Percentiles rank a stretch among this genome's conserved stretches.
These are phyloP conservation scores for Lithobates sylvaticus DNA, from an alignment of 2,797 vertebrate genomes.

Conservation along the genomic window DNA sequence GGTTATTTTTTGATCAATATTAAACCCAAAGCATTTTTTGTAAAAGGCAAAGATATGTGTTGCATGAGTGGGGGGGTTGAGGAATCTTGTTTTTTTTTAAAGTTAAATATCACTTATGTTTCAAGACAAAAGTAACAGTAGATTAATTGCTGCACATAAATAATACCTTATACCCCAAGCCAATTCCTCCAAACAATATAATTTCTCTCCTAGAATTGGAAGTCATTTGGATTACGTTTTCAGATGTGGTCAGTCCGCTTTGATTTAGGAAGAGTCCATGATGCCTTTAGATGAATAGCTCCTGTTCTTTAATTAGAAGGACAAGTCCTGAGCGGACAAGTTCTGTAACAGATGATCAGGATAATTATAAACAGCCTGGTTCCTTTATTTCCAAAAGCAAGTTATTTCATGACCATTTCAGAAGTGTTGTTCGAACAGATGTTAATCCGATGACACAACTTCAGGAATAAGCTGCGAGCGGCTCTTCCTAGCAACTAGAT, in stretches of 20 bases:
- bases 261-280: neutral
- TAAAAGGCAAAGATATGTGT: too few species aligned
- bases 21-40: too few species aligned
- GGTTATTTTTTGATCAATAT: too few species aligned
- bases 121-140: too few species aligned
- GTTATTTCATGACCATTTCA: neutral
- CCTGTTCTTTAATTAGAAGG: constrained; percentile 28
- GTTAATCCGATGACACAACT: neutral
- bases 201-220: too few species aligned
- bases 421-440: neutral
- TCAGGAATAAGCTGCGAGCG: neutral
- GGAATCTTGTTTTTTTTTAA: too few species aligned
- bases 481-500: neutral
- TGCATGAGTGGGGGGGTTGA: too few species aligned
- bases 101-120: too few species aligned
- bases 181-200: too few species aligned
- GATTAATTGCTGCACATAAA: too few species aligned
- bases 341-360: constrained; percentile 5
- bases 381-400: neutral
- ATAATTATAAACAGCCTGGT: constrained; percentile 28
- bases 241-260: neutral
- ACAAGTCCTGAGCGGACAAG: constrained; percentile 1
- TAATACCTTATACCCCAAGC: too few species aligned
- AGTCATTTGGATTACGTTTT: too few species aligned
- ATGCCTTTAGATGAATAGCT: neutral